A percentile compares a stretch with the other conserved stretches of the same genome.
phyloP scores from a whole-genome alignment of 2,113 vertebrate genomes.

The Gallinago undulata region DNA sequence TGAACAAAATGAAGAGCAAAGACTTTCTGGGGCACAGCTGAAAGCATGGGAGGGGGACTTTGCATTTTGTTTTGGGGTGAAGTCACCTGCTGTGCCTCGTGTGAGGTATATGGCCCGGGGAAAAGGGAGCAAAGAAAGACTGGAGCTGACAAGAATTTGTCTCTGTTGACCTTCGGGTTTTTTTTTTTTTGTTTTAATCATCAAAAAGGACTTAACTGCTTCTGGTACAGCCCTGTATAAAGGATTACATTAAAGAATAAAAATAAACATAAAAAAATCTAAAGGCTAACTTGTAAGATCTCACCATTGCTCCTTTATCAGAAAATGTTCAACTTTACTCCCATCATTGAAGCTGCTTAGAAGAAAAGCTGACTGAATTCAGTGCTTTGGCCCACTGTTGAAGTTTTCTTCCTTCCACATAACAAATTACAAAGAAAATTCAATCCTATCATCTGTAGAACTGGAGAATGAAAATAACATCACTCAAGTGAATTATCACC shows the following conservation, averaged over 20 bases:
- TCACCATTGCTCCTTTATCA: background rate
- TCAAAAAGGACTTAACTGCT: background rate
- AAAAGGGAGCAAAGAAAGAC: background rate
- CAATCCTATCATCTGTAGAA: background rate
- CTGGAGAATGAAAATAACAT: background rate
- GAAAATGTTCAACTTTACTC: background rate
- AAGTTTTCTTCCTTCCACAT: background rate
- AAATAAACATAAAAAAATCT: background rate
- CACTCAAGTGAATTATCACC: background rate
- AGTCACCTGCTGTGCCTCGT: background rate
- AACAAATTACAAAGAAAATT: background rate
- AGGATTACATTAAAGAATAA: background rate
- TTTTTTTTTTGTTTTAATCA: background rate
- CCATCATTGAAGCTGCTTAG: background rate
- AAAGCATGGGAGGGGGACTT: background rate
- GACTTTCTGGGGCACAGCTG: background rate
- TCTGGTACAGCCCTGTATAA: accelerated
- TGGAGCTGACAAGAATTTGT: background rate
- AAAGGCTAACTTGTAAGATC: background rate
- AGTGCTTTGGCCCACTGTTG: background rate
- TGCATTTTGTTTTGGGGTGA: background rate
- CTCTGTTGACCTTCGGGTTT: background rate
- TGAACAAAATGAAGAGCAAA: background rate
- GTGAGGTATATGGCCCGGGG: background rate
- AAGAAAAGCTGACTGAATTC: background rate